Evolutionary conservation across 1,140 invertebrate species (phyloP), one percentile per base, ranked within the genome.

Genomic region (Bombus haemorrhoidalis): DNA sequence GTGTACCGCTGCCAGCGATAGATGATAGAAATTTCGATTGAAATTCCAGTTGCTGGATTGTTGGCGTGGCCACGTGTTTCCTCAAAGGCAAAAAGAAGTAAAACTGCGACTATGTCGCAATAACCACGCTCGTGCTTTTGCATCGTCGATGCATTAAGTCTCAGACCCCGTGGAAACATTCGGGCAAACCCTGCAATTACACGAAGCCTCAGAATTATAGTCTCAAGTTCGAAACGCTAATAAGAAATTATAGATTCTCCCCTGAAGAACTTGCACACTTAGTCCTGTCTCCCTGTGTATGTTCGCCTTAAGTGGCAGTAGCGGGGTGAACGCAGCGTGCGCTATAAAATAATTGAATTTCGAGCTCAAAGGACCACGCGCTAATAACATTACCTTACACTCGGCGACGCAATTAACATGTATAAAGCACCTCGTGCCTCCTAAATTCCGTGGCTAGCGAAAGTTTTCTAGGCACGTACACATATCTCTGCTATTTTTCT

Each of bases 261-360:
- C 28, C 25, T 62, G 62, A 90, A 87, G 88, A 90, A 90, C 79
- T 83, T 74, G 89, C 72, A 90, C 82, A 82, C 86, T 89, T 85
- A 79, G 39, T 75, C 37, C 43, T 81, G 74, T 64, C 76, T 57
- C n/a, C 41, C n/a, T 85, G 68, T 77, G 73, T 82, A 69, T 62
- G 72, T 83, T 82, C 83, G 76, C 69, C 82, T 90, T 90, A 91
- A 91, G 88, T 90, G 90, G 81, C 84, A 62, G 71, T 82, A 86
- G 83, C 75, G 72, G 78, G 81, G 78, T 71, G 71, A 62, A 57
- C 81, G 62, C 39, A 66, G 68, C 18, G 83, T 84, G 68, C 71
- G 84, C 91, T 91, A 92, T 89, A 90, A 92, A 92, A 92, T 93
- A 92, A 93, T 93, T 91, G 90, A 91, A 93, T 93, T 92, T 91